Evolutionary conservation across 1,140 invertebrate species (phyloP).

Genomic region (Micrasema minimum): DNA sequence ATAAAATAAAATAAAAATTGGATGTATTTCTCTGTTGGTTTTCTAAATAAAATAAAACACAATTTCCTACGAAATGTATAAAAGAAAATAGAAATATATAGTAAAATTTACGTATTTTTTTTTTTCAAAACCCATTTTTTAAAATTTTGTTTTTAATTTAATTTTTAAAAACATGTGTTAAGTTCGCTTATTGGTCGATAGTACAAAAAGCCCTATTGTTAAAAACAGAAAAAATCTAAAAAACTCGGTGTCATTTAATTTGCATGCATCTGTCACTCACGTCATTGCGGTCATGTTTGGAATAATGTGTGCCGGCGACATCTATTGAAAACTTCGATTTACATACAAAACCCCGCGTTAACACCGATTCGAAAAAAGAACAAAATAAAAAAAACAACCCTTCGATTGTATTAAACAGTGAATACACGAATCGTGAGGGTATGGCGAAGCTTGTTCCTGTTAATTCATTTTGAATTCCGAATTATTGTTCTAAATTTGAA

Average conservation of each 20-base stretch:
- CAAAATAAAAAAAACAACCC: constrained; percentile 37
- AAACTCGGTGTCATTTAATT: constrained; percentile 46
- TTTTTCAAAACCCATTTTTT: no score
- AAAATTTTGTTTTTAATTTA: no score
- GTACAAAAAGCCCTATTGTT: not conserved
- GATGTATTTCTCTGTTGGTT: no score
- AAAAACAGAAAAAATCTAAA: constrained; percentile 26
- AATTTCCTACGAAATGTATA: no score
- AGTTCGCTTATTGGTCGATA: not conserved
- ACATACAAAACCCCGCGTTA: constrained; percentile 29
- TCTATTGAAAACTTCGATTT: constrained; percentile 39
- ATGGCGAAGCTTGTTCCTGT: constrained; percentile 24
- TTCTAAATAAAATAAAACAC: no score
- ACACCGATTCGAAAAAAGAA: constrained; percentile 36
- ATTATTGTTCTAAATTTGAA: constrained; percentile 41
- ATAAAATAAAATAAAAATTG: no score
- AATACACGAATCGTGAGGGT: constrained; percentile 17
- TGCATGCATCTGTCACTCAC: constrained; percentile 49
- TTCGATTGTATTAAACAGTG: constrained; percentile 16
- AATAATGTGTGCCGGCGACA: constrained; percentile 16
- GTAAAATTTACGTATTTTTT: no score
- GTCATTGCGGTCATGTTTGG: no score
- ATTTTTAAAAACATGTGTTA: no score
- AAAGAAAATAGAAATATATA: no score
- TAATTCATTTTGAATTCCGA: constrained; percentile 53